These are phyloP conservation scores for Gobio gobio DNA, from an alignment of 2,113 vertebrate species.

Conservation along the genomic window DNA sequence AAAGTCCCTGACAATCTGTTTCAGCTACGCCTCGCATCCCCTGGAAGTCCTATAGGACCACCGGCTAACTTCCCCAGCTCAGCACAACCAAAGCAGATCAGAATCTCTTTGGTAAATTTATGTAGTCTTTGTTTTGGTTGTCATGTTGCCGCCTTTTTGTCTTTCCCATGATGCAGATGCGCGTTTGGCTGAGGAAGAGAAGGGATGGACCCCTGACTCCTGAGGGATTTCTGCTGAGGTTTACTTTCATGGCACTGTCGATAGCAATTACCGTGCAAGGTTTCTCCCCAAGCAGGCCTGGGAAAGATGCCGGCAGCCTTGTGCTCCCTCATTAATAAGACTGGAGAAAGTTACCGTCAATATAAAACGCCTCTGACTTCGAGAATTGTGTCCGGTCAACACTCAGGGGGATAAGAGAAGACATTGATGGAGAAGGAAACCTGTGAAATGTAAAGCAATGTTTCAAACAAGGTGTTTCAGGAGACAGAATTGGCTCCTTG, in stretches of 20 bases:
- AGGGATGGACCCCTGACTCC: conserved; percentile 43
- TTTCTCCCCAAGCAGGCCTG: conserved; percentile 64
- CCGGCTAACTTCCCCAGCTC: conserved; percentile 6
- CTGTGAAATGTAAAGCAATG: conserved; percentile 8
- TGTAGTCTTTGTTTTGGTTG: conserved; percentile 43
- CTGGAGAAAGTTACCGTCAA: conserved; percentile 14
- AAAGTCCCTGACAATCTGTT: conserved; percentile 59
- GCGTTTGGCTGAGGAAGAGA: conserved; percentile 40
- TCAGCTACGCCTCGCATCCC: conserved; percentile 44
- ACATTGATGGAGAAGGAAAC: not conserved
- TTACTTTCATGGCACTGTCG: conserved; percentile 71
- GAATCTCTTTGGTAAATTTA: conserved; percentile 51
- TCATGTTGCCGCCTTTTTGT: conserved; percentile 8
- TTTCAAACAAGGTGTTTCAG: not conserved
- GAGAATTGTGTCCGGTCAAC: not conserved
- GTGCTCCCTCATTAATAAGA: conserved; percentile 36
- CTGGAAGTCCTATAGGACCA: conserved; percentile 42
- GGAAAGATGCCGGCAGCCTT: conserved; percentile 26
- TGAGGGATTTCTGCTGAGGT: conserved; percentile 58
- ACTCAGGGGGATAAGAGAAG: not conserved
- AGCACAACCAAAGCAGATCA: conserved; percentile 39
- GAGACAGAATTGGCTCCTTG: not conserved
- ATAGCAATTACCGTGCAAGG: conserved; percentile 72
- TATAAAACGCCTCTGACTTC: conserved; percentile 18
- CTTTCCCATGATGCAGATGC: conserved; percentile 42